These are phyloP conservation scores for Xiphophorus couchianus DNA, from an alignment of 2,113 vertebrate genomes.

Conservation along the genomic window DNA sequence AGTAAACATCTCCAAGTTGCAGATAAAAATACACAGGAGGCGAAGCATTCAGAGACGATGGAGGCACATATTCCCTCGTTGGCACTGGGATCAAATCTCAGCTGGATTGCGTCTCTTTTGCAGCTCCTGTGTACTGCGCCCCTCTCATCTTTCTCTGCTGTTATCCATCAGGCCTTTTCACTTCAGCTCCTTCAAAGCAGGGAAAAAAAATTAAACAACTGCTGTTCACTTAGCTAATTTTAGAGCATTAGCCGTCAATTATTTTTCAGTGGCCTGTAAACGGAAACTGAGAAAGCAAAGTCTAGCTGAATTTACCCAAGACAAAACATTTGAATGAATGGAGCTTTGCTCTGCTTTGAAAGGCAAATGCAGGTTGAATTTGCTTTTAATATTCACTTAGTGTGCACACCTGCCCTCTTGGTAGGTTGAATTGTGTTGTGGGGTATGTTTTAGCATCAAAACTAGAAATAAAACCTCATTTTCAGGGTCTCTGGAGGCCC, in stretches of 20 bases:
- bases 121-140: slow-evolving; percentile 31
- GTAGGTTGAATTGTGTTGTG: slow-evolving; percentile 20
- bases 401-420: slow-evolving; percentile 28
- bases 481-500: slow-evolving; percentile 23
- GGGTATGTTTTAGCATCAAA: slow-evolving; percentile 38
- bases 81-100: slow-evolving; percentile 60
- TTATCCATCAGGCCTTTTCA: slow-evolving; percentile 28
- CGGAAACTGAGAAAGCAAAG: slow-evolving; percentile 21
- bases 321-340: slow-evolving; percentile 51
- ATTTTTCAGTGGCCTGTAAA: slow-evolving; percentile 39
- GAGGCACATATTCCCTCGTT: slow-evolving; percentile 62
- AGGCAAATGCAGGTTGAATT: slow-evolving; percentile 51
- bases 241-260: slow-evolving; percentile 53
- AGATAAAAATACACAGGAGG: slow-evolving; percentile 62
- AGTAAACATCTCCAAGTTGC: slow-evolving; percentile 65
- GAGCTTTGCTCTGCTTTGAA: slow-evolving; percentile 51
- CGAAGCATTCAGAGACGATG: slow-evolving; percentile 49
- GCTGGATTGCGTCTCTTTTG: slow-evolving; percentile 40
- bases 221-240: slow-evolving; percentile 50
- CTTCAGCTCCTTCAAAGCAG: slow-evolving; percentile 47
- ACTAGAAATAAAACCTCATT: slow-evolving; percentile 22
- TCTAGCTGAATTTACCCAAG: slow-evolving; percentile 15
- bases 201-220: slow-evolving; percentile 11
- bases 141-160: slow-evolving; percentile 49
- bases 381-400: slow-evolving; percentile 53